Conservation (phyloP, 2,797 vertebrate species). For the Epinephelus malabaricus region DNA sequence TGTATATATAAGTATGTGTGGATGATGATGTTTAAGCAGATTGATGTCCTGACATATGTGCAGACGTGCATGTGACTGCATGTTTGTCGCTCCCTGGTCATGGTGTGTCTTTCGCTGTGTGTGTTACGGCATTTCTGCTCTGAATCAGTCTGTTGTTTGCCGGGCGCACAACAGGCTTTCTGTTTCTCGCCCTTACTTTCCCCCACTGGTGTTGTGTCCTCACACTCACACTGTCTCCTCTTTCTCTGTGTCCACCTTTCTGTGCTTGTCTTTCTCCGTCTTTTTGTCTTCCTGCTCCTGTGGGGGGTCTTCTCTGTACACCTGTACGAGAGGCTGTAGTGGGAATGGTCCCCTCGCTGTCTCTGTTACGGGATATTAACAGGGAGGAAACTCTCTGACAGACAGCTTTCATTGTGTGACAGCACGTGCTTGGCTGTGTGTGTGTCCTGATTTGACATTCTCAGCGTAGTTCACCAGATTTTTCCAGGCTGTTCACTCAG, state of each 20-base stretch:
- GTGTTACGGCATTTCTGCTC: constrained; percentile 52
- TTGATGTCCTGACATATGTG: constrained; percentile 17
- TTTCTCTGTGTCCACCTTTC: constrained; percentile 19
- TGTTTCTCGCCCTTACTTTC: constrained; percentile 52
- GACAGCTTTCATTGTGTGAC: constrained; percentile 43
- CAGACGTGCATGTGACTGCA: constrained; percentile 55
- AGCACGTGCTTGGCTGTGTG: constrained; percentile 19
- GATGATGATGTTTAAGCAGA: not conserved
- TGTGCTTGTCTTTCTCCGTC: constrained; percentile 21
- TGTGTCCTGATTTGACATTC: constrained; percentile 58
- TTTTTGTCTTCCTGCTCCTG: constrained; percentile 4
- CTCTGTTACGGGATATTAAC: constrained; percentile 47
- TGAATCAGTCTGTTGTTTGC: constrained; percentile 79
- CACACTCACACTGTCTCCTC: constrained; percentile 20
- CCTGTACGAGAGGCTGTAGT: constrained; percentile 28
- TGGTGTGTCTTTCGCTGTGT: constrained; percentile 56
- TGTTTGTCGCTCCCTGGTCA: constrained; percentile 49
- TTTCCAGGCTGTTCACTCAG: constrained; percentile 42
- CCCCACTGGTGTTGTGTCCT: constrained; percentile 24
- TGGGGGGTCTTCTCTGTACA: constrained; percentile 6
- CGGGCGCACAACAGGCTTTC: constrained; percentile 67
- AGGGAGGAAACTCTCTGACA: constrained; percentile 34
- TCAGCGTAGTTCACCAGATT: constrained; percentile 32
- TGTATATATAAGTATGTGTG: not conserved
- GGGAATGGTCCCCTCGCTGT: constrained; percentile 11